Percentiles rank a stretch among this genome's conserved stretches.
Evolutionary conservation across 2,113 vertebrate genomes (phyloP).

Genomic region (Upupa epops): DNA sequence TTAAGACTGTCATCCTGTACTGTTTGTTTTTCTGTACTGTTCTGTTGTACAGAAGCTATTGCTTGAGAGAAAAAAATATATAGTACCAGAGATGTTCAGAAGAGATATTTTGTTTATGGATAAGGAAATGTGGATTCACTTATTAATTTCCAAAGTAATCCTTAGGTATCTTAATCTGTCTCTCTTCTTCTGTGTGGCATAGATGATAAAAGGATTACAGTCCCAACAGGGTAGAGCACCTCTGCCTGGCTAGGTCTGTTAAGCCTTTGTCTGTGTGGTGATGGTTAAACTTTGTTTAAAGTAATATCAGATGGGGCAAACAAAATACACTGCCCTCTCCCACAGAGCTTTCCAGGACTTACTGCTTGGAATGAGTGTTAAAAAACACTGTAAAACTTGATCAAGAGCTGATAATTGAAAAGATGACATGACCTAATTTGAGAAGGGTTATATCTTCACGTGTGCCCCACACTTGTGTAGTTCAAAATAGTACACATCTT

Average conservation of each 20-base stretch:
- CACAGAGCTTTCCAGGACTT: background rate
- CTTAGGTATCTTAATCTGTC: background rate
- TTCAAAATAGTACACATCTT: conserved; percentile 55
- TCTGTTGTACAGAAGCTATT: background rate
- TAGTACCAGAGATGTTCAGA: background rate
- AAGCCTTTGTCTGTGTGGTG: background rate
- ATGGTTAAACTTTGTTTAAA: background rate
- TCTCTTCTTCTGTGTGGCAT: background rate
- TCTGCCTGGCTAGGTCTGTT: background rate
- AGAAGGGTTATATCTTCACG: background rate
- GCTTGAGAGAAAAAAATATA: background rate
- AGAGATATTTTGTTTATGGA: background rate
- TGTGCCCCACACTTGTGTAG: conserved; percentile 21
- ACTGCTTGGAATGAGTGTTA: background rate
- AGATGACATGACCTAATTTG: conserved; percentile 45
- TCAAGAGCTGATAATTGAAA: conserved; percentile 60
- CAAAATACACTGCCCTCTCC: background rate
- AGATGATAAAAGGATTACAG: background rate
- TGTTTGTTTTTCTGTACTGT: background rate
- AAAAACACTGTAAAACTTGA: conserved; percentile 32
- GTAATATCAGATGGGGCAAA: background rate
- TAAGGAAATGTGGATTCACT: background rate
- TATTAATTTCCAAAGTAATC: background rate
- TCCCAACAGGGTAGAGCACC: background rate
- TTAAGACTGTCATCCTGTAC: background rate